phyloP scores from a whole-genome alignment of 2,888 invertebrate genomes.

The Ochlodes sylvanus region DNA sequence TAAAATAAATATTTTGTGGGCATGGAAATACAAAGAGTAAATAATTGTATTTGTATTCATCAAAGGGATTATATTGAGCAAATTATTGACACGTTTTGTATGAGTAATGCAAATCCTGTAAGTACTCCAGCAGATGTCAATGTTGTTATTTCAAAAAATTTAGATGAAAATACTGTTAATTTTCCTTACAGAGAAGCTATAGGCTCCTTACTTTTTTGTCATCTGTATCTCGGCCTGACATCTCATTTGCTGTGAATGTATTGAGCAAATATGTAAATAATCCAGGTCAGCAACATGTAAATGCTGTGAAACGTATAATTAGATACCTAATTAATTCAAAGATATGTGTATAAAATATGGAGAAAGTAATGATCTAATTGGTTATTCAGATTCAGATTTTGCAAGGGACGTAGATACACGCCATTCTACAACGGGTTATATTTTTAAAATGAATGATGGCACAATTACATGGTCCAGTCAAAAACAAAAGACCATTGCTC shows the following conservation, averaged over 20 bases:
- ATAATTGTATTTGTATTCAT: no score
- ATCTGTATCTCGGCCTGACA: no score
- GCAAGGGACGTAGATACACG: slow-evolving; percentile 38
- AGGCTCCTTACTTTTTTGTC: no score
- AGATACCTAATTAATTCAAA: slow-evolving; percentile 45
- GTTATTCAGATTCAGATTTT: slow-evolving; percentile 41
- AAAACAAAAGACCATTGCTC: slow-evolving; percentile 39
- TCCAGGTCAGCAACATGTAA: slow-evolving; percentile 43
- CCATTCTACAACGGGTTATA: slow-evolving; percentile 40
- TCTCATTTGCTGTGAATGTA: slow-evolving; percentile 39
- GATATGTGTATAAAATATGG: slow-evolving; percentile 44
- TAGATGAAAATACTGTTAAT: no score
- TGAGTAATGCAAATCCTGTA: no score
- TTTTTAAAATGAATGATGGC: slow-evolving; percentile 41
- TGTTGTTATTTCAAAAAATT: no score
- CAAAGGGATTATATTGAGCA: no score
- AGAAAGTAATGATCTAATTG: slow-evolving; percentile 28
- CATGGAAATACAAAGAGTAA: no score
- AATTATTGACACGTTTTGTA: no score
- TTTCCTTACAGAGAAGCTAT: no score
- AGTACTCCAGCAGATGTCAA: no score
- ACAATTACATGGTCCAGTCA: slow-evolving; percentile 39
- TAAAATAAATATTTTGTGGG: no score
- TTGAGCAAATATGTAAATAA: slow-evolving; percentile 45
- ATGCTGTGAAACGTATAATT: slow-evolving; percentile 44